These are phyloP conservation scores for Ariolimax columbianus DNA, from an alignment of 2,888 invertebrate species.

Conservation along the genomic window DNA sequence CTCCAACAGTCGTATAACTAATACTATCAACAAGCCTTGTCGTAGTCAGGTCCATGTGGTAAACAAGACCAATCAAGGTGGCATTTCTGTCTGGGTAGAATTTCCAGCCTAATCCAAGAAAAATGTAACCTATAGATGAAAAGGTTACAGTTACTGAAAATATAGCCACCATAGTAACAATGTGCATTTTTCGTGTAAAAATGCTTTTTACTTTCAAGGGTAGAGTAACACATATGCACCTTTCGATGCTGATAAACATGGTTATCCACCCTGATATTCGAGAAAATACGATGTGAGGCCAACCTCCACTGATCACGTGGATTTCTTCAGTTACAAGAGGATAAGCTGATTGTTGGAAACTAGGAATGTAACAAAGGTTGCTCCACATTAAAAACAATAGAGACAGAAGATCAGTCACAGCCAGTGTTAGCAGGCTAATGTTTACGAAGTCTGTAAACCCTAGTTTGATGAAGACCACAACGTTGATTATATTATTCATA, in stretches of 20 bases:
- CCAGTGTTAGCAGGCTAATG: constrained; percentile 8
- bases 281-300: constrained; percentile 28
- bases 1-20: neutral
- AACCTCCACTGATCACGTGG: constrained; percentile 6
- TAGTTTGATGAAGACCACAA: constrained; percentile 11
- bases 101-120: neutral
- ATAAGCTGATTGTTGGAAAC: neutral
- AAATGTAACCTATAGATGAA: neutral
- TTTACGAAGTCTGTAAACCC: constrained; percentile 22
- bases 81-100: constrained; percentile 15
- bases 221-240: constrained; percentile 18
- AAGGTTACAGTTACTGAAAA: neutral
- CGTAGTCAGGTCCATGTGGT: neutral
- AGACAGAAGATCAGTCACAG: constrained; percentile 11
- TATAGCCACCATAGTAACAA: neutral
- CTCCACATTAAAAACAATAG: constrained; percentile 12
- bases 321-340: neutral
- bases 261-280: constrained; percentile 24
- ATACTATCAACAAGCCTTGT: neutral
- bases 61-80: neutral
- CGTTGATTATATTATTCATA: neutral
- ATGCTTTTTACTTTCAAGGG: constrained; percentile 28
- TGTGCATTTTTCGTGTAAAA: neutral
- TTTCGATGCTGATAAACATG: constrained; percentile 8
- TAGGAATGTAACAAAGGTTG: constrained; percentile 3